These are phyloP conservation scores for Phenganax stokvisi DNA, from an alignment of 92 coral and sea anemone genomes.

Conservation along the genomic window DNA sequence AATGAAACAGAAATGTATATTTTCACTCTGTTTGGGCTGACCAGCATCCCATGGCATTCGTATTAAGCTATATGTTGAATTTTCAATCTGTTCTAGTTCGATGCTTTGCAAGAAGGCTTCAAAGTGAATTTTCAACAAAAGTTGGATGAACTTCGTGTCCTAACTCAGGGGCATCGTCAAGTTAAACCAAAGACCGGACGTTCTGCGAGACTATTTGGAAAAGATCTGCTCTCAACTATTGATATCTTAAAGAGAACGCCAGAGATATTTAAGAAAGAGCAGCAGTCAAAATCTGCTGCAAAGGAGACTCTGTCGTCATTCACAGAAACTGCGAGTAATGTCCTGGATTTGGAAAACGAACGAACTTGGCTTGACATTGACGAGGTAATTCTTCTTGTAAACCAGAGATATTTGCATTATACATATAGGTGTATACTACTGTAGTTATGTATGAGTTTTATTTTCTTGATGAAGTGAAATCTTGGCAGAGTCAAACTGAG, in stretches of 20 bases:
- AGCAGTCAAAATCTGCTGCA: neutral
- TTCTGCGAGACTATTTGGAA: conserved; percentile 19
- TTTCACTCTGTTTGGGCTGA: neutral
- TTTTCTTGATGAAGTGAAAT: too few species aligned
- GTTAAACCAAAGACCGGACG: neutral
- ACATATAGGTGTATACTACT: neutral
- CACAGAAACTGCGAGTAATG: conserved; percentile 45
- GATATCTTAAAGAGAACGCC: neutral
- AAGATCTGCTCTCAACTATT: conserved; percentile 21
- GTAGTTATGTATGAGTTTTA: too few species aligned
- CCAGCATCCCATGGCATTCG: neutral
- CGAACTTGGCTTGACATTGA: conserved; percentile 43
- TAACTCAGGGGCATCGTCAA: neutral
- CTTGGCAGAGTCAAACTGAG: too few species aligned
- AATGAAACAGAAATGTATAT: neutral
- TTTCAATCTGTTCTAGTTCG: conserved; percentile 4
- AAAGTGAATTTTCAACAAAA: conserved; percentile 13
- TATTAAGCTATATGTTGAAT: neutral
- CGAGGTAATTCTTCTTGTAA: conserved; percentile 23
- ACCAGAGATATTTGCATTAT: neutral
- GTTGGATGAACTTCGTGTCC: conserved; percentile 7
- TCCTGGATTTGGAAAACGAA: conserved; percentile 32
- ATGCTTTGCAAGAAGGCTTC: conserved; percentile 33
- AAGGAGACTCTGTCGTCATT: conserved; percentile 8
- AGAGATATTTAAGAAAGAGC: neutral